phyloP scores from a whole-genome alignment of 2,113 vertebrate genomes.

The Pelusios castaneus region DNA sequence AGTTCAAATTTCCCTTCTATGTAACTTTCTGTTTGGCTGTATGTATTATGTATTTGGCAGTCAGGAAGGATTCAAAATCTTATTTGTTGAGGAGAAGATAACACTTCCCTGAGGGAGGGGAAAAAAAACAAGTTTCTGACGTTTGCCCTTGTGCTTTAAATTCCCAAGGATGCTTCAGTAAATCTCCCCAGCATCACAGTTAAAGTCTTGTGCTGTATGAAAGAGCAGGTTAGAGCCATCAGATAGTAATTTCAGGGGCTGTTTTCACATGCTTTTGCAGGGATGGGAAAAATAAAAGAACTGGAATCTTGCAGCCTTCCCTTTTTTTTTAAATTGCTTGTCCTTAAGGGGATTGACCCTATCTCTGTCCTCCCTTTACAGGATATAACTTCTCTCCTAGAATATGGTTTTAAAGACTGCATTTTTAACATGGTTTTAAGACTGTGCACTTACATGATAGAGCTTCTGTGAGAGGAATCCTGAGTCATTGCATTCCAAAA shows the following conservation, averaged over 20 bases:
- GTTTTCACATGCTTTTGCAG: conserved; percentile 4
- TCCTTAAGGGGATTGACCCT: neutral
- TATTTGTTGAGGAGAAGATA: neutral
- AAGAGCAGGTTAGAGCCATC: conserved; percentile 23
- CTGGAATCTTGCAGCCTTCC: conserved; percentile 4
- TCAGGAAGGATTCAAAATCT: neutral
- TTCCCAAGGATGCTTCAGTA: conserved; percentile 67
- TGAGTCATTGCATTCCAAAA: neutral
- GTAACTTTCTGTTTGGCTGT: conserved; percentile 1
- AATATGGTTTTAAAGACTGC: neutral
- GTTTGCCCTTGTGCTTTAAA: conserved; percentile 66
- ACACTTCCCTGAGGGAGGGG: conserved; percentile 4
- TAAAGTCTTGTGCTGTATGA: conserved; percentile 40
- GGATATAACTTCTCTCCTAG: conserved; percentile 4
- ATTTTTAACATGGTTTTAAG: neutral
- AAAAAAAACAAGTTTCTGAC: conserved; percentile 35
- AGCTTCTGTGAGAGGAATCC: conserved; percentile 16
- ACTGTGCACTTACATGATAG: neutral
- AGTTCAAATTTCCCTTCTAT: neutral
- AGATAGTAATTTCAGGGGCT: conserved; percentile 18
- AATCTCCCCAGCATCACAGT: conserved; percentile 48
- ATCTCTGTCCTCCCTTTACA: conserved; percentile 37
- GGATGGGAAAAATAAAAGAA: neutral
- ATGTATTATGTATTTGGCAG: neutral
- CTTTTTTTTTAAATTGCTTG: neutral